phyloP scores from a whole-genome alignment of 2,797 vertebrate species.

The Gymnopithys bicolor region DNA sequence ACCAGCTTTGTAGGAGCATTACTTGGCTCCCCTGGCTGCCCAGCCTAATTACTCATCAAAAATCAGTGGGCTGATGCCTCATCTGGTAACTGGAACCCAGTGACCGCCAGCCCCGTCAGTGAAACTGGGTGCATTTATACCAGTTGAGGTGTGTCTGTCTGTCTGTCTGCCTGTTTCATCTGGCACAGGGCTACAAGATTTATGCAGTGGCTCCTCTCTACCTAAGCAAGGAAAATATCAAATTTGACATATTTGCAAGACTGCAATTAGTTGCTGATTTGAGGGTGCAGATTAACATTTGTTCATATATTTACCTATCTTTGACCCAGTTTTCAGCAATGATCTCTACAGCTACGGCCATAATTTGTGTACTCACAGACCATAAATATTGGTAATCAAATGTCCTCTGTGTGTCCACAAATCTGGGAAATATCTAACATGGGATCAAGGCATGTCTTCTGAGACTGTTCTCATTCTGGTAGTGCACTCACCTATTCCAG shows the following conservation, averaged over 20 bases:
- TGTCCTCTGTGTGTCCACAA: not conserved
- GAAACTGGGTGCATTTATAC: not conserved
- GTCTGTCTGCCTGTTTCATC: not conserved
- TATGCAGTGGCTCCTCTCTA: not conserved
- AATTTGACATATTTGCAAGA: not conserved
- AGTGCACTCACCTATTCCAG: not conserved
- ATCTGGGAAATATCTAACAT: not conserved
- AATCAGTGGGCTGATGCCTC: not conserved
- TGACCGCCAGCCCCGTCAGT: rapidly evolving
- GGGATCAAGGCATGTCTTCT: not conserved
- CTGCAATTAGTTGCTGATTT: not conserved
- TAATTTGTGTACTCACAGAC: not conserved
- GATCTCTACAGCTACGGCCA: not conserved
- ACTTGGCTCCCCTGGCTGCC: not conserved
- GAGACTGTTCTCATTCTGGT: not conserved
- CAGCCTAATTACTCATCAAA: conserved; percentile 1
- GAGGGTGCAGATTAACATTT: not conserved
- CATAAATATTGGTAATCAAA: not conserved
- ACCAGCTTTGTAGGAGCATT: not conserved
- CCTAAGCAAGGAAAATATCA: not conserved
- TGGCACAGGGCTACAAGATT: not conserved
- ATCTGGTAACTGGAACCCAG: not conserved
- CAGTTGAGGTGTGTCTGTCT: not conserved
- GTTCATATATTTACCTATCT: not conserved
- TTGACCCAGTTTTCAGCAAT: not conserved